A percentile compares a stretch with the other conserved stretches of the same genome.
Evolutionary conservation across 2,797 vertebrate genomes (phyloP).

Genomic region (Neostethus bicornis): DNA sequence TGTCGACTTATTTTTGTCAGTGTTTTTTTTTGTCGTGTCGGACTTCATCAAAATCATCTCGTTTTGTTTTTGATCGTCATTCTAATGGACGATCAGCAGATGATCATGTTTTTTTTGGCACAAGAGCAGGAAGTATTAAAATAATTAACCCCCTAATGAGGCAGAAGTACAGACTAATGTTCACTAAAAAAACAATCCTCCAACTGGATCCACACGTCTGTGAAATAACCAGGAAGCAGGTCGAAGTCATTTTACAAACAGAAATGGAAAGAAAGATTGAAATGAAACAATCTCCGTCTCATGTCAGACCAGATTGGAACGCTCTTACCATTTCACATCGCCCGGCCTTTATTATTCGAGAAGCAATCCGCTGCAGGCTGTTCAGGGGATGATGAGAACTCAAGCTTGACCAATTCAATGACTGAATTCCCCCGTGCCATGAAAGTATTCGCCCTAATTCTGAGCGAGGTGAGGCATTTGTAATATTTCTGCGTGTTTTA

Average conservation of each 20-base stretch:
- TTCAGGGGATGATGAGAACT: conserved; percentile 46
- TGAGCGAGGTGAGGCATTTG: conserved; percentile 72
- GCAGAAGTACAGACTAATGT: conserved; percentile 66
- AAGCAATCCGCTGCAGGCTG: conserved; percentile 55
- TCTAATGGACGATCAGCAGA: too few relatives aligned
- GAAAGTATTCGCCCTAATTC: conserved; percentile 59
- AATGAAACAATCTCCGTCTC: conserved; percentile 71
- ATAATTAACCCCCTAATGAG: conserved; percentile 58
- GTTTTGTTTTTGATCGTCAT: too few relatives aligned
- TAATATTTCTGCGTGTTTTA: conserved; percentile 70
- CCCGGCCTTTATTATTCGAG: conserved; percentile 50
- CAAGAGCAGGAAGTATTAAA: conserved; percentile 13
- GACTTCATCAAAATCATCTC: conserved; percentile 11
- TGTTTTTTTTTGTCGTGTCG: conserved; percentile 12
- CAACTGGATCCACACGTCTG: too few relatives aligned
- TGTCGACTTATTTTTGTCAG: too few relatives aligned
- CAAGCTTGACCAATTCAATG: conserved; percentile 48
- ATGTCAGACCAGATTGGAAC: conserved; percentile 75
- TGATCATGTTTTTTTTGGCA: conserved; percentile 55
- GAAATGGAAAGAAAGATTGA: conserved; percentile 31
- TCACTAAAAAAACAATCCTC: too few relatives aligned
- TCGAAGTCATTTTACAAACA: conserved; percentile 34
- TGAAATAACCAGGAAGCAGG: too few relatives aligned
- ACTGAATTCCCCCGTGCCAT: conserved; percentile 57
- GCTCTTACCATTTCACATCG: conserved; percentile 75